Conservation (phyloP, 1,140 invertebrate species). For the Ectropis grisescens region DNA sequence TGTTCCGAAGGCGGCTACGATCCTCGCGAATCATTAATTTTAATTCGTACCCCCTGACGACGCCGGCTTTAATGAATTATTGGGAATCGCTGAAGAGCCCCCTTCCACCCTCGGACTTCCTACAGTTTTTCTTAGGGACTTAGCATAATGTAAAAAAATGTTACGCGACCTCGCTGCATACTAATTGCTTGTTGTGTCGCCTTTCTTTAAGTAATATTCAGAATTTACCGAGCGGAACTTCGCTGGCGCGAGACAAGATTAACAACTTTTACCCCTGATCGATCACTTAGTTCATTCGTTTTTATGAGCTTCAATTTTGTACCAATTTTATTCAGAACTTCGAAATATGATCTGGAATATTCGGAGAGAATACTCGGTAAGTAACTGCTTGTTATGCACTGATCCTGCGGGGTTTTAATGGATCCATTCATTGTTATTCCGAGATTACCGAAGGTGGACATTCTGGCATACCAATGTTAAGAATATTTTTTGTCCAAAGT, state of each 20-base stretch:
- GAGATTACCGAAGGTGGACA: conserved; percentile 32
- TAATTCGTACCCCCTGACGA: conserved; percentile 64
- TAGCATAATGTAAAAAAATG: conserved; percentile 69
- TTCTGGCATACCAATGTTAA: conserved; percentile 36
- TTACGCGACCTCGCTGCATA: conserved; percentile 53
- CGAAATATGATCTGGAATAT: conserved; percentile 27
- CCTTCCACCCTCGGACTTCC: conserved; percentile 35
- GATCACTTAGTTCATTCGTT: conserved; percentile 43
- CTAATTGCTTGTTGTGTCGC: conserved; percentile 64
- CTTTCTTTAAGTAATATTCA: conserved; percentile 34
- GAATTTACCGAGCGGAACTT: conserved; percentile 44
- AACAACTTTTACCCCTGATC: conserved; percentile 54
- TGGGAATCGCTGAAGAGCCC: conserved; percentile 57
- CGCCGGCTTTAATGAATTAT: conserved; percentile 63
- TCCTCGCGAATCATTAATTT: conserved; percentile 67
- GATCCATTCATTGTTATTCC: conserved; percentile 52
- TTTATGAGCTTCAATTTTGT: conserved; percentile 35
- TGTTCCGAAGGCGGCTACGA: conserved; percentile 37
- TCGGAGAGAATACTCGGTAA: conserved; percentile 23
- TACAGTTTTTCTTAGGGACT: conserved; percentile 59
- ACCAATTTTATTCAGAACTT: conserved; percentile 23
- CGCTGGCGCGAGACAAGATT: conserved; percentile 42
- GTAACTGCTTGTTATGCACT: conserved; percentile 45
- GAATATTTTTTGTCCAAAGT: too few relatives aligned
- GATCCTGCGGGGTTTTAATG: conserved; percentile 50